A percentile compares a stretch with the other conserved stretches of the same genome.
Conservation (phyloP, 2,113 vertebrate species). For the Marmota monax region DNA sequence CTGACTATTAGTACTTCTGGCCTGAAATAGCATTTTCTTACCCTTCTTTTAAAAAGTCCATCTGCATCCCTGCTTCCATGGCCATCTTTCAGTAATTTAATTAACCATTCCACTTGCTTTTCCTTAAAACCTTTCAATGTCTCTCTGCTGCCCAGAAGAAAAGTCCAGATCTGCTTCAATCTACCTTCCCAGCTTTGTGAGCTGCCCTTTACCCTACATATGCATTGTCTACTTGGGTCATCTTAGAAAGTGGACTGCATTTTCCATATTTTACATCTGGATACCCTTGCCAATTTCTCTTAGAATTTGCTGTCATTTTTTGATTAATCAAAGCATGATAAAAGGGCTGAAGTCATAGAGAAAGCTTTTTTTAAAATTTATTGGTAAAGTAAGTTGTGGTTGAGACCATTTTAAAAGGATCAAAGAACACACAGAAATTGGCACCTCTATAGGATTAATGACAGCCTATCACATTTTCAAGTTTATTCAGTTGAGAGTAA, state of each 20-base stretch:
- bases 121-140: background rate
- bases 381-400: background rate
- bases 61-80: background rate
- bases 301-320: background rate
- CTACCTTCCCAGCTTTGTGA: background rate
- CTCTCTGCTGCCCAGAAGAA: background rate
- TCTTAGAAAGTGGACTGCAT: background rate
- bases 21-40: background rate
- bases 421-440: background rate
- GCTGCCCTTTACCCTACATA: background rate
- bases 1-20: background rate
- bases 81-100: slow-evolving; percentile 9
- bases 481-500: background rate
- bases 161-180: background rate
- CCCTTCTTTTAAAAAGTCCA: background rate
- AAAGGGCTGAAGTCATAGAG: background rate
- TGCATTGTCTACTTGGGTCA: background rate
- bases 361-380: background rate
- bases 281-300: background rate
- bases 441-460: background rate
- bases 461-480: background rate
- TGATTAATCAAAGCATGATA: slow-evolving; percentile 18
- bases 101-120: background rate
- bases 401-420: slow-evolving; percentile 10
- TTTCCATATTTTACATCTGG: background rate